phyloP scores from a whole-genome alignment of 2,113 vertebrate species.

The Capricornis sumatraensis region DNA sequence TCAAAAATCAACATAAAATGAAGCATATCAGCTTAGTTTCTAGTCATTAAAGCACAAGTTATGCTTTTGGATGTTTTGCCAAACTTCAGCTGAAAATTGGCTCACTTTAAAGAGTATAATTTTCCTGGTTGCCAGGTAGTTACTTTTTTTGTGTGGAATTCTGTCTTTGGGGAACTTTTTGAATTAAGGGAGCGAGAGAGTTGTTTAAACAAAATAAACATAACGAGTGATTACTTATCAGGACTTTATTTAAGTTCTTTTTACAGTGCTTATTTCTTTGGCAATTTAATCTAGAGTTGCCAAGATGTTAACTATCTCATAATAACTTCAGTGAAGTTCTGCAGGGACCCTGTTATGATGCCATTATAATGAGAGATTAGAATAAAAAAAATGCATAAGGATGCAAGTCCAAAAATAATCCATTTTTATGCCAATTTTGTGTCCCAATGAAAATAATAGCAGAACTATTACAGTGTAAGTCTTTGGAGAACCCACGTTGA shows the following conservation, averaged over 20 bases:
- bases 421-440: slow-evolving; percentile 72
- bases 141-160: slow-evolving; percentile 9
- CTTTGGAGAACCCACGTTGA: slow-evolving; percentile 53
- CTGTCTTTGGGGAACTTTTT: background rate
- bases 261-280: slow-evolving; percentile 39
- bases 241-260: slow-evolving; percentile 44
- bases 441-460: slow-evolving; percentile 57
- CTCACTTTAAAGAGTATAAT: background rate
- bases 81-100: slow-evolving; percentile 33
- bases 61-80: slow-evolving; percentile 22
- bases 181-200: background rate
- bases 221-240: slow-evolving; percentile 47
- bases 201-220: slow-evolving; percentile 28
- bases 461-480: slow-evolving; percentile 51
- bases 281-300: slow-evolving; percentile 32
- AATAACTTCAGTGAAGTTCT: slow-evolving; percentile 65
- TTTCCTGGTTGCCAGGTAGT: background rate
- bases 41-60: background rate
- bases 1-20: slow-evolving; percentile 26
- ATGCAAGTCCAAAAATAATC: slow-evolving; percentile 55
- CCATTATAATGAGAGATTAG: slow-evolving; percentile 62
- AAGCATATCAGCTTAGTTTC: background rate
- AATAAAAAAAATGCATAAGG: slow-evolving; percentile 50
- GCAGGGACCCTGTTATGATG: slow-evolving; percentile 57
- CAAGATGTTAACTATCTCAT: slow-evolving; percentile 46